phyloP scores from a whole-genome alignment of 2,113 vertebrate species.

The Peromyscus leucopus region DNA sequence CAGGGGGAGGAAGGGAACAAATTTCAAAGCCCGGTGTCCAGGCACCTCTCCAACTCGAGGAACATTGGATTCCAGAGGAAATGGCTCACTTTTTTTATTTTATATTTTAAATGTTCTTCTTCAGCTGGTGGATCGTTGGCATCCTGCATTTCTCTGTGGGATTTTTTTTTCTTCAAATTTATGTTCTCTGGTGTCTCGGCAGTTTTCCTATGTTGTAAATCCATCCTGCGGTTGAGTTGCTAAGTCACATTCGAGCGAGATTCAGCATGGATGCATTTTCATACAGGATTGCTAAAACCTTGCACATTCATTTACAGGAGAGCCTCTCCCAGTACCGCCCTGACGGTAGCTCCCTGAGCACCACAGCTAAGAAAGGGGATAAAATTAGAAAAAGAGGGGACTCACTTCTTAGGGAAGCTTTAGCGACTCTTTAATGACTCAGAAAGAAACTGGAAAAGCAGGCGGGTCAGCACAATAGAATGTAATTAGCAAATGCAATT shows the following conservation, averaged over 20 bases:
- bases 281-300: conserved; percentile 31
- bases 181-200: conserved; percentile 41
- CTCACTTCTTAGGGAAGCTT: neutral
- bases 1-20: conserved; percentile 77
- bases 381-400: conserved; percentile 34
- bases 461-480: conserved; percentile 74
- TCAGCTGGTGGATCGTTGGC: conserved; percentile 48
- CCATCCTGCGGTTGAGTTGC: conserved; percentile 42
- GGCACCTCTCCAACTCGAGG: conserved; percentile 36
- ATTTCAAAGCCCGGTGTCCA: neutral
- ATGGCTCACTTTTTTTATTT: neutral
- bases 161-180: conserved; percentile 64
- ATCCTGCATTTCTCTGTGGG: conserved; percentile 59
- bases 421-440: conserved; percentile 42
- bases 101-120: neutral
- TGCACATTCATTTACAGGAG: conserved; percentile 1
- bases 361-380: neutral
- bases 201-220: conserved; percentile 64
- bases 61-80: conserved; percentile 25
- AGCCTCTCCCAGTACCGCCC: neutral
- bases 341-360: neutral
- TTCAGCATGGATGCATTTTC: conserved; percentile 52
- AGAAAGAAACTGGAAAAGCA: conserved; percentile 44
- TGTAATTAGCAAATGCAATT: conserved; percentile 77
- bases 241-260: conserved; percentile 56